phyloP scores from a whole-genome alignment of 1,140 invertebrate species.

The Ganaspis sp. region DNA sequence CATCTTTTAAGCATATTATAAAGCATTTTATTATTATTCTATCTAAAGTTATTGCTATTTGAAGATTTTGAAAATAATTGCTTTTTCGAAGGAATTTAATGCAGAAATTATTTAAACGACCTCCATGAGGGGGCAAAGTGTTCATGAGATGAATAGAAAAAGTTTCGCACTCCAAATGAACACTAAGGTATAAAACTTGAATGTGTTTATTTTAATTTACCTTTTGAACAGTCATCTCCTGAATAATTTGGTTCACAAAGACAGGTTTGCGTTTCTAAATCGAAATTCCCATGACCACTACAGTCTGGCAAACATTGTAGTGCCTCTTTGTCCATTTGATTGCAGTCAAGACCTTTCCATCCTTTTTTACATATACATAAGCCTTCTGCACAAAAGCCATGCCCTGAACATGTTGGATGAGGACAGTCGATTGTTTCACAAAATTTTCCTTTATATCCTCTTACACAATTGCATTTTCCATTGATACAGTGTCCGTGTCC shows the following conservation, averaged over 20 bases:
- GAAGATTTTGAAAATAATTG: too few relatives aligned
- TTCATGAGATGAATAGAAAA: too few relatives aligned
- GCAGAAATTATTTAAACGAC: too few relatives aligned
- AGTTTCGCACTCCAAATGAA: too few relatives aligned
- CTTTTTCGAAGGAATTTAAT: too few relatives aligned
- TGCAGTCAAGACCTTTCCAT: conserved; percentile 95
- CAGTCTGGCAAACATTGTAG: conserved; percentile 96
- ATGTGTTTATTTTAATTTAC: too few relatives aligned
- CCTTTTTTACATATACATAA: conserved; percentile 98
- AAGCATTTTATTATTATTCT: too few relatives aligned
- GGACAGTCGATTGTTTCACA: conserved; percentile 96
- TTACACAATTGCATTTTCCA: conserved; percentile 94
- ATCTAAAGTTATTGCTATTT: too few relatives aligned
- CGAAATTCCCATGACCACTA: conserved; percentile 95
- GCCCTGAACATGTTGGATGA: conserved; percentile 94
- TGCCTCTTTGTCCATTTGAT: conserved; percentile 93
- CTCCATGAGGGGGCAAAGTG: too few relatives aligned
- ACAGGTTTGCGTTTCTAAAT: conserved; percentile 93
- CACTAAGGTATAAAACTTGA: too few relatives aligned
- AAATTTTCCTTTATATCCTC: conserved; percentile 94
- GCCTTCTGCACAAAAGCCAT: conserved; percentile 96
- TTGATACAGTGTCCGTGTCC: conserved; percentile 96
- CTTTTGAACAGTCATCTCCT: conserved; percentile 95
- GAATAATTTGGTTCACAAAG: conserved; percentile 94
- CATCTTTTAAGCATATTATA: too few relatives aligned